Evolutionary conservation across 2,113 vertebrate genomes (phyloP).

Genomic region (Siniperca chuatsi): DNA sequence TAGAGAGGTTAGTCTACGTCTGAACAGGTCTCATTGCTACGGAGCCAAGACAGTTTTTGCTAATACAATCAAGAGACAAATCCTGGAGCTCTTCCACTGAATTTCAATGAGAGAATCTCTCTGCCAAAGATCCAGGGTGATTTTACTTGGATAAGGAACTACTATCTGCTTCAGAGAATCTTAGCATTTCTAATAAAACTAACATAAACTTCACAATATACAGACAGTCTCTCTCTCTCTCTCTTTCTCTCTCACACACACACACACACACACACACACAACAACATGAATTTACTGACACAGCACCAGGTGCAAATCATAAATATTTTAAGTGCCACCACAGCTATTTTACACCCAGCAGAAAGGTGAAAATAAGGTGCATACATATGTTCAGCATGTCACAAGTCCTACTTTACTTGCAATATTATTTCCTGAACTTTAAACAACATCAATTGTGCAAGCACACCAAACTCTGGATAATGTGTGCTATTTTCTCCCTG

Average conservation of each 20-base stretch:
- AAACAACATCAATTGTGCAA: conserved; percentile 30
- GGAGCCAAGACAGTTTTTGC: not conserved
- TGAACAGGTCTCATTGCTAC: not conserved
- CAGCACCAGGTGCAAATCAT: conserved; percentile 74
- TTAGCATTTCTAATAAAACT: conserved; percentile 28
- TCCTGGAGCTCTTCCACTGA: conserved; percentile 21
- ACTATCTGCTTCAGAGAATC: conserved; percentile 21
- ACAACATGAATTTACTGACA: conserved; percentile 49
- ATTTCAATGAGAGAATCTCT: conserved; percentile 30
- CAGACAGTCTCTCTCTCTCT: not conserved
- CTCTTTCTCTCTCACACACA: not conserved
- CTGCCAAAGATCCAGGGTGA: conserved; percentile 17
- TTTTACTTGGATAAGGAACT: not conserved
- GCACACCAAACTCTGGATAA: conserved; percentile 1
- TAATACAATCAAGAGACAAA: conserved; percentile 20
- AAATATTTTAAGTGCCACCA: conserved; percentile 66
- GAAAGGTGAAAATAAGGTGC: conserved; percentile 59
- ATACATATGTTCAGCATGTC: conserved; percentile 43
- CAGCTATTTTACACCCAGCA: conserved; percentile 58
- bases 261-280: not conserved
- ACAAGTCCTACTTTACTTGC: conserved; percentile 48
- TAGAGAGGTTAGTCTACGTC: not conserved
- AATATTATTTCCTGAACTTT: conserved; percentile 49
- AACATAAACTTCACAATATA: conserved; percentile 6
- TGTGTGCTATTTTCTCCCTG: not conserved